phyloP scores from a whole-genome alignment of 1,140 invertebrate genomes.

The Drosophila arawakana region DNA sequence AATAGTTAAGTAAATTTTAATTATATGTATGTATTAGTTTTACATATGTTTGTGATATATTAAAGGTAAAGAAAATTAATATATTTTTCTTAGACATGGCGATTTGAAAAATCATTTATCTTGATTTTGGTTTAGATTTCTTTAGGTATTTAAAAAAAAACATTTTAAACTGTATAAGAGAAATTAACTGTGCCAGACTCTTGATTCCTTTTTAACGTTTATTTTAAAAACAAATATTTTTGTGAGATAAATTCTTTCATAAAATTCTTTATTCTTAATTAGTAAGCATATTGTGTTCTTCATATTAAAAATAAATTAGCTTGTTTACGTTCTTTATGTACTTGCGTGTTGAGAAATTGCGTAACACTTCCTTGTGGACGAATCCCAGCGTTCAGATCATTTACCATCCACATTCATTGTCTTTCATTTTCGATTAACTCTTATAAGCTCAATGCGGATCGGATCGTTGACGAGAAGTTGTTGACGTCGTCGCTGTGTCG shows the following conservation, averaged over 20 bases:
- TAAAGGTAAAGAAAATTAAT: too few species aligned
- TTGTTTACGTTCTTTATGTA: neutral
- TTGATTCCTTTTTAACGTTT: too few species aligned
- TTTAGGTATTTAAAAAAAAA: too few species aligned
- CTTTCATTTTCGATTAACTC: slow-evolving; percentile 16
- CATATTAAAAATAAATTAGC: neutral
- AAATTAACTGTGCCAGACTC: too few species aligned
- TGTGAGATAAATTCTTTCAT: neutral
- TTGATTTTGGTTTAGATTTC: too few species aligned
- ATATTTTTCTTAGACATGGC: too few species aligned
- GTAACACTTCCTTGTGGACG: slow-evolving; percentile 29
- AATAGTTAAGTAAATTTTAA: neutral
- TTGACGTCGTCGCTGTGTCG: slow-evolving; percentile 42
- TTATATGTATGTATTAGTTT: neutral
- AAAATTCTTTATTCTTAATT: neutral
- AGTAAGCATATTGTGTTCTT: neutral
- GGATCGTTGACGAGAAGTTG: slow-evolving; percentile 53
- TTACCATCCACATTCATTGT: slow-evolving; percentile 17
- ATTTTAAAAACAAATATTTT: too few species aligned
- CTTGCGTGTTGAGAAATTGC: neutral
- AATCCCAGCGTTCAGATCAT: slow-evolving; percentile 2
- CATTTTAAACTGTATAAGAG: too few species aligned
- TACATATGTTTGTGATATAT: too few species aligned
- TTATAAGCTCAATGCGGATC: slow-evolving; percentile 39
- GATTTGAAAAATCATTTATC: too few species aligned